phyloP scores from a whole-genome alignment of 2,797 vertebrate species.

The Silurus aristotelis region DNA sequence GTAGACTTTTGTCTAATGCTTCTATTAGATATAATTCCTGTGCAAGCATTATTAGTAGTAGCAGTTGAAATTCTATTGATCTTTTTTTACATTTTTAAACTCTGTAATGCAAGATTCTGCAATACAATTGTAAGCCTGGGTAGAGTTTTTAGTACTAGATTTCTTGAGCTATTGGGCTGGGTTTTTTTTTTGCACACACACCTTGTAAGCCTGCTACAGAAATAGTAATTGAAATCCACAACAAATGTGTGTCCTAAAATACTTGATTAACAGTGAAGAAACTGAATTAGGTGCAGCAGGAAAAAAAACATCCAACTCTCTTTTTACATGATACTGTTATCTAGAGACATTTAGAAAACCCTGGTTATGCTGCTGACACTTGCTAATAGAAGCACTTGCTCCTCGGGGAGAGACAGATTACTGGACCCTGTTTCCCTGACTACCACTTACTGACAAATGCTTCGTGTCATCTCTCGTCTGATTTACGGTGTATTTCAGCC shows the following conservation, averaged over 20 bases:
- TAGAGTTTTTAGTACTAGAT: not conserved
- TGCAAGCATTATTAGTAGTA: not conserved
- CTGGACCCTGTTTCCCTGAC: constrained; percentile 10
- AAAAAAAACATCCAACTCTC: not conserved
- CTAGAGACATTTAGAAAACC: not conserved
- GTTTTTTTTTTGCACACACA: not conserved
- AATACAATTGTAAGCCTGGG: not conserved
- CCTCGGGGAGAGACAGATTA: constrained; percentile 14
- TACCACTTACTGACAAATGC: constrained; percentile 18
- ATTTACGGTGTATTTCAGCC: constrained; percentile 9
- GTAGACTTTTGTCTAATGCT: not conserved
- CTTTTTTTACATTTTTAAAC: not conserved
- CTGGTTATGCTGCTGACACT: not conserved
- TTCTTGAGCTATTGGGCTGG: not conserved
- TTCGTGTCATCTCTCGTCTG: constrained; percentile 29
- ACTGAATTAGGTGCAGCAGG: not conserved
- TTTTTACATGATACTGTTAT: not conserved
- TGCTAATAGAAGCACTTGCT: constrained; percentile 6
- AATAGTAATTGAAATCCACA: not conserved
- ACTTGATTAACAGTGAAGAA: not conserved
- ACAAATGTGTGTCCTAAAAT: not conserved
- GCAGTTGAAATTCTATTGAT: not conserved
- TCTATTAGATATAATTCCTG: not conserved
- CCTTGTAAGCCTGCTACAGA: not conserved
- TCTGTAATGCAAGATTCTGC: not conserved